Conservation (phyloP, 1,140 invertebrate species). For the Lithobius niger region DNA sequence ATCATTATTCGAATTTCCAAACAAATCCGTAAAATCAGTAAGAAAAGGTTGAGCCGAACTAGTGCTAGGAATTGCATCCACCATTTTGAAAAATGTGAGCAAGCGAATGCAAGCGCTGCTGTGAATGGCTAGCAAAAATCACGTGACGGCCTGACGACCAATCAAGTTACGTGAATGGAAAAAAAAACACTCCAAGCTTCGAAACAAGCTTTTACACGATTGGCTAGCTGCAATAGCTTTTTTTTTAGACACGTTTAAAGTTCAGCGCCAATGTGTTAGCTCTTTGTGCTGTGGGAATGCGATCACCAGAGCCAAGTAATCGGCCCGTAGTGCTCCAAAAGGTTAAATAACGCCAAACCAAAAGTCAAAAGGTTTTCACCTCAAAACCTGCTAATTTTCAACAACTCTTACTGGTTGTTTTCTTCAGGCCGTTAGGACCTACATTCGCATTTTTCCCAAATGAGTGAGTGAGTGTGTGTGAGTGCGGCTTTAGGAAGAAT, state of each 20-base stretch:
- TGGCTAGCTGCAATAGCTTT: too few relatives aligned
- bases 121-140: neutral
- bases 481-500: too few relatives aligned
- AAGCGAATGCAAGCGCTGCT: too few relatives aligned
- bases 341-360: too few relatives aligned
- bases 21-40: neutral
- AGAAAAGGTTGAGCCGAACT: neutral
- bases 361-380: too few relatives aligned
- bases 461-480: too few relatives aligned
- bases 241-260: too few relatives aligned
- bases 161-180: neutral
- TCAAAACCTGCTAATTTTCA: too few relatives aligned
- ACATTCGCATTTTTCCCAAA: too few relatives aligned
- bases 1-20: neutral
- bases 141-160: neutral
- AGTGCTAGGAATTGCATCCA: too few relatives aligned
- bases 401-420: too few relatives aligned
- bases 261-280: neutral
- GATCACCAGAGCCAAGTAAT: neutral
- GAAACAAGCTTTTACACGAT: neutral
- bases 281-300: neutral
- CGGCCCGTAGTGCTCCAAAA: constrained; percentile 6
- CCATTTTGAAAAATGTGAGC: neutral
- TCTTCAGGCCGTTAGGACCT: too few relatives aligned
- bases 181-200: neutral